Percentiles rank a stretch among this genome's conserved stretches.
These are phyloP conservation scores for Anguilla pacifica DNA, from an alignment of 2,797 vertebrate genomes.

Conservation along the genomic window DNA sequence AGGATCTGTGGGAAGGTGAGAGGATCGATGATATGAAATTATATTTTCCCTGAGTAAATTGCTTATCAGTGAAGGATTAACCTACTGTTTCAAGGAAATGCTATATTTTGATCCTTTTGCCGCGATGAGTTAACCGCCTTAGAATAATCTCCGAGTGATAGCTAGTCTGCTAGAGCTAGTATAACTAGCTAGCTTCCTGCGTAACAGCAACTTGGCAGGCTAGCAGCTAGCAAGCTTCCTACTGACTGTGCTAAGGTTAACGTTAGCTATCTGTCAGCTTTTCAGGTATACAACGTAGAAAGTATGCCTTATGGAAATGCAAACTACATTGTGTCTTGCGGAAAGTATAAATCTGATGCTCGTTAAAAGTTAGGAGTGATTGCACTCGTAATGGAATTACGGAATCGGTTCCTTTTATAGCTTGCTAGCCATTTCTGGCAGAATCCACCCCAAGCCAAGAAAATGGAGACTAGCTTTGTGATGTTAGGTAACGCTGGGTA, in stretches of 20 bases:
- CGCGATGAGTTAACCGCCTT: not conserved
- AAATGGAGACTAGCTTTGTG: too few species aligned
- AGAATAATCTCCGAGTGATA: not conserved
- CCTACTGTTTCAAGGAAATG: not conserved
- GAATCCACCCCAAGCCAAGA: too few species aligned
- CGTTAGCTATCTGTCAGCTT: not conserved
- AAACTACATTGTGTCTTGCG: too few species aligned
- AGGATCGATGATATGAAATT: not conserved
- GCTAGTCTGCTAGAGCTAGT: not conserved
- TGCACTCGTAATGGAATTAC: too few species aligned
- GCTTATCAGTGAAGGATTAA: not conserved
- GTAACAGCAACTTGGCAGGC: not conserved
- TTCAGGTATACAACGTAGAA: not conserved
- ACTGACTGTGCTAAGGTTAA: not conserved
- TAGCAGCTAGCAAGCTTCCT: not conserved
- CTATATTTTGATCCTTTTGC: not conserved
- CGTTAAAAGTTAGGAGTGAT: too few species aligned
- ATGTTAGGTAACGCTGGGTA: too few species aligned
- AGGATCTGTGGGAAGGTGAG: slow-evolving; percentile 69
- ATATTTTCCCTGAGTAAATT: not conserved
- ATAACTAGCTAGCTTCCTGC: not conserved
- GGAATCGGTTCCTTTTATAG: too few species aligned
- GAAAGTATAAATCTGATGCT: too few species aligned
- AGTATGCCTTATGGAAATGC: not conserved
- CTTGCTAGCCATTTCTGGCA: too few species aligned